These are phyloP conservation scores for Tridacna gigas DNA, from an alignment of 2,888 invertebrate genomes.

Conservation along the genomic window DNA sequence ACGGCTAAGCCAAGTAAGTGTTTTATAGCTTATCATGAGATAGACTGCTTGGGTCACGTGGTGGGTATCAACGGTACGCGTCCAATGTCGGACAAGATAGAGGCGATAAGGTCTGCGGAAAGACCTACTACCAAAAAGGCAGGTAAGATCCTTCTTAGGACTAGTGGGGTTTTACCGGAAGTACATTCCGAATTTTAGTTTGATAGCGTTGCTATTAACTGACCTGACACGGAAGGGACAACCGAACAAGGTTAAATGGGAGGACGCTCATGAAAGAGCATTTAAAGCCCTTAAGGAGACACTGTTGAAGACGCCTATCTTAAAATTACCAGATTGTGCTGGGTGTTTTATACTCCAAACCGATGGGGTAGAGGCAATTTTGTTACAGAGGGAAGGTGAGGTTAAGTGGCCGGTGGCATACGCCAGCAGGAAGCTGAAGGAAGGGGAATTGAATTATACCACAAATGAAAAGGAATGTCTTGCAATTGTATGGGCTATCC, in stretches of 20 bases:
- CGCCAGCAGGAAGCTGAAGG: no score
- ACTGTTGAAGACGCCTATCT: neutral
- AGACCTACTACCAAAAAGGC: neutral
- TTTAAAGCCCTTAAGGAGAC: neutral
- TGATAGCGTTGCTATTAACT: neutral
- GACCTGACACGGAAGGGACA: neutral
- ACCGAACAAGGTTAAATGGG: neutral
- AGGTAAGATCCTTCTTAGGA: neutral
- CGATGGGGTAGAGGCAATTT: neutral
- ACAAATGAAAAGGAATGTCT: no score
- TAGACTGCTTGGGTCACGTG: neutral
- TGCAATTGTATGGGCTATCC: no score
- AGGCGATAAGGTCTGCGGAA: neutral
- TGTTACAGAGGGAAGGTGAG: neutral
- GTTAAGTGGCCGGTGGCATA: no score
- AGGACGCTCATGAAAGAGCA: neutral
- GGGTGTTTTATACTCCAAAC: constrained; percentile 25
- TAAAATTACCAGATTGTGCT: constrained; percentile 22
- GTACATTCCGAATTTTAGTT: neutral
- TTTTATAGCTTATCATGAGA: neutral
- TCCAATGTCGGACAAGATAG: neutral
- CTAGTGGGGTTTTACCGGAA: neutral
- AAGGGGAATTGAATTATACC: no score
- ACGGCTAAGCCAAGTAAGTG: neutral
- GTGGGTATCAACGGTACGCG: neutral